A percentile compares a stretch with the other conserved stretches of the same genome.
Conservation (phyloP, 2,888 invertebrate genomes). For the Lysandra coridon region DNA sequence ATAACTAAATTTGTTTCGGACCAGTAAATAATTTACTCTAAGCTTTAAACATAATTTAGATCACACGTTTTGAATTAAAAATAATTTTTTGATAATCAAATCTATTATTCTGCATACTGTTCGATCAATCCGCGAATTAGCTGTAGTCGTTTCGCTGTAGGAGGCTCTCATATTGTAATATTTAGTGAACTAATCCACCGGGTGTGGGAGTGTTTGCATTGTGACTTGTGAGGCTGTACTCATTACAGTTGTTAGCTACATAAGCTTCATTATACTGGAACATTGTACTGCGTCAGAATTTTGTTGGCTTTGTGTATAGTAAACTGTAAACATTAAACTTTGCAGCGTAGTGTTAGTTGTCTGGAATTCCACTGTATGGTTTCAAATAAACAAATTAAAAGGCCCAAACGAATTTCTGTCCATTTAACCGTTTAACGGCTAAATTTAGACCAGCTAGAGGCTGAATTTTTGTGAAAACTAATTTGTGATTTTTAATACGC, state of each 20-base stretch:
- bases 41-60: too few relatives aligned
- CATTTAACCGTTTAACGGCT: background rate
- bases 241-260: slow-evolving; percentile 13
- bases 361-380: background rate
- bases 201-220: background rate
- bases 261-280: slow-evolving; percentile 18
- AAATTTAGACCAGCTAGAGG: background rate
- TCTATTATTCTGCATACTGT: too few relatives aligned
- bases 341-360: background rate
- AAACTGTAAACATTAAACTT: slow-evolving; percentile 16
- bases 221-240: slow-evolving; percentile 23
- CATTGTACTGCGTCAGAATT: slow-evolving; percentile 13
- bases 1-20: too few relatives aligned
- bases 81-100: too few relatives aligned
- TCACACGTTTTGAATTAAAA: too few relatives aligned
- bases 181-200: background rate
- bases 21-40: too few relatives aligned
- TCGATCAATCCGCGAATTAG: background rate
- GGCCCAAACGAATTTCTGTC: background rate
- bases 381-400: slow-evolving; percentile 13
- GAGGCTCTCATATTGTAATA: background rate
- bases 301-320: slow-evolving; percentile 11
- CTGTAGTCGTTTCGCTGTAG: background rate
- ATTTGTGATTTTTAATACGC: background rate
- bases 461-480: background rate